Percentiles rank a stretch among this genome's conserved stretches.
Conservation (phyloP, 2,888 invertebrate species). For the Pristionchus entomophagus region DNA sequence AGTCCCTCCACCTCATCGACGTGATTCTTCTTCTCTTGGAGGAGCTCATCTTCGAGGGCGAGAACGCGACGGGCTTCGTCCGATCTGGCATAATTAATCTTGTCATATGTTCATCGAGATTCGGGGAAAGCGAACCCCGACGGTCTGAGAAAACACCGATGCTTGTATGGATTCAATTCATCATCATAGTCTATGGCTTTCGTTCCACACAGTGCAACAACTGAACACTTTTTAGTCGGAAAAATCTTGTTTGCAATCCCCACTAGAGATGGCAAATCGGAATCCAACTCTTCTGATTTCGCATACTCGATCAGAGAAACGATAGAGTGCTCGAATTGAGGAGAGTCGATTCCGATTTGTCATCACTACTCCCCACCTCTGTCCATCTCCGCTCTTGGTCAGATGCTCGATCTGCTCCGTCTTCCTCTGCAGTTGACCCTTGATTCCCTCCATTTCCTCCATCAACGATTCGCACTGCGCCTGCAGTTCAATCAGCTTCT, state of each 20-base stretch:
- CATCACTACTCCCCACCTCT: too few relatives aligned
- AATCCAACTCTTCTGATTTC: too few relatives aligned
- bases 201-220: not conserved
- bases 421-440: slow-evolving; percentile 64
- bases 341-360: too few relatives aligned
- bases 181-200: not conserved
- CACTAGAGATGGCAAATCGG: too few relatives aligned
- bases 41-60: slow-evolving; percentile 52
- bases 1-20: slow-evolving; percentile 52
- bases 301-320: too few relatives aligned
- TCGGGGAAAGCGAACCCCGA: too few relatives aligned
- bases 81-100: not conserved
- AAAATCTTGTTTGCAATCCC: too few relatives aligned
- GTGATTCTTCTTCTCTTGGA: slow-evolving; percentile 50
- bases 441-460: slow-evolving; percentile 61
- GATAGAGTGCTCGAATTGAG: too few relatives aligned
- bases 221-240: too few relatives aligned
- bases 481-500: slow-evolving; percentile 47
- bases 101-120: too few relatives aligned
- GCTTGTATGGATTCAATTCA: not conserved
- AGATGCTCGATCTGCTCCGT: slow-evolving; percentile 64
- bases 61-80: slow-evolving; percentile 47
- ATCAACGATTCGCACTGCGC: slow-evolving; percentile 52
- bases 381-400: slow-evolving; percentile 62
- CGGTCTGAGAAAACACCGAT: not conserved